These are phyloP conservation scores for Drosophila ironensis DNA, from an alignment of 1,140 invertebrate genomes.

Conservation along the genomic window DNA sequence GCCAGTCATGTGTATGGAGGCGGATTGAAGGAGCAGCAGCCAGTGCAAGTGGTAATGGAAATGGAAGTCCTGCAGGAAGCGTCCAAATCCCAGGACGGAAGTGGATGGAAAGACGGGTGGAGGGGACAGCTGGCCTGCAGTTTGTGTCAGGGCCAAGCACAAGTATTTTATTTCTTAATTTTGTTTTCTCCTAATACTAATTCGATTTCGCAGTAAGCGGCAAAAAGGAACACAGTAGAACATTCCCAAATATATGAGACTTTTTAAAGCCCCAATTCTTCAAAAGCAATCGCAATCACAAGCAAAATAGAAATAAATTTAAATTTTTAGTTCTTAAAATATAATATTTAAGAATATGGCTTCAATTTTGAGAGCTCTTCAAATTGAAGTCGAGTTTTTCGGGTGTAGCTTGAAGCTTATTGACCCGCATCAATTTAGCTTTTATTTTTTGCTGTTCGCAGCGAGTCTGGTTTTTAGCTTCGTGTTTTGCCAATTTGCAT, in stretches of 20 bases:
- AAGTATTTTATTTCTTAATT: conserved; percentile 74
- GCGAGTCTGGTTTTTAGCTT: conserved; percentile 28
- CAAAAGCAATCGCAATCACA: too few species aligned
- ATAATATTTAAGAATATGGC: too few species aligned
- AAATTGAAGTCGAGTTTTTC: too few species aligned
- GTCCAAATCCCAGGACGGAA: neutral
- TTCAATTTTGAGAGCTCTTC: too few species aligned
- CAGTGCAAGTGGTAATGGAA: conserved; percentile 40
- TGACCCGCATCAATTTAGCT: conserved; percentile 57
- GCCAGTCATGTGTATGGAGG: conserved; percentile 73
- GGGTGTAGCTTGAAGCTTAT: conserved; percentile 44
- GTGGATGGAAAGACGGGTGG: neutral
- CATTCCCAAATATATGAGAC: neutral
- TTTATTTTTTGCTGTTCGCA: conserved; percentile 29
- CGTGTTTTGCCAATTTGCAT: conserved; percentile 60
- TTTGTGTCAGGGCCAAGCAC: conserved; percentile 39
- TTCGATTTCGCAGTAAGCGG: conserved; percentile 68
- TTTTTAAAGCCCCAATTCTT: too few species aligned
- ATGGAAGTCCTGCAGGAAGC: conserved; percentile 17
- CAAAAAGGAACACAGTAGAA: neutral
- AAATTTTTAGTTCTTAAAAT: too few species aligned
- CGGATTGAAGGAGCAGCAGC: conserved; percentile 38
- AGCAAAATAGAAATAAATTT: too few species aligned
- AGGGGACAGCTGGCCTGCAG: conserved; percentile 6
- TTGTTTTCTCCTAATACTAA: conserved; percentile 74